Base-by-base conservation (phyloP, 2,113 vertebrate genomes). In the Microcebus ravelobensis region DNA sequence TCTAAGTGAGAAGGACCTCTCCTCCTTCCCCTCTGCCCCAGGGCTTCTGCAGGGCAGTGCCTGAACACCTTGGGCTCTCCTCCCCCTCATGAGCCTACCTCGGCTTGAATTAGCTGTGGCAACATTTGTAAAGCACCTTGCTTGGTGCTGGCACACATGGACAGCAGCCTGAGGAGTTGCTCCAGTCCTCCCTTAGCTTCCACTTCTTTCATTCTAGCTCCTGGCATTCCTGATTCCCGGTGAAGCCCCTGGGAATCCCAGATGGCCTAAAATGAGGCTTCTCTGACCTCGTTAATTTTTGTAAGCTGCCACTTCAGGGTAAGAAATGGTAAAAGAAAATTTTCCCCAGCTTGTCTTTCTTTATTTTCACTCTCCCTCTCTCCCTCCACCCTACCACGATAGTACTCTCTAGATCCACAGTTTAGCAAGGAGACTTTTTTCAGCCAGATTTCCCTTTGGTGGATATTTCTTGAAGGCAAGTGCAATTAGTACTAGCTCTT, bases 231-330 rank as follows among this genome's bases (percentile, higher is more conserved):
- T 34, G 59, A 91, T 55, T 87, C 39, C 50, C 71, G 2, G 6
- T 6, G 63, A 93, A 89, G n/a, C 27, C 63, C 79, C 27, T 76
- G 74, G 3, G 87, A 92, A 80, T 80, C n/a, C 68, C 71, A 86
- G 20, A 91, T 27, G 34, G 86, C 48, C 87, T 89, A 90, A 85
- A 57, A 90, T 76, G 90, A 91, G n/a, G 74, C n/a, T 71, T 97
- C 92, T 92, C n/a, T 90, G 59, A 71, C 20, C 68, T 81, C 0
- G 0, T 68, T 77, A 48, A 91, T 87, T 91, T 94, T 42, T 90
- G n/a, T 68, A 82, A 50, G 57, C 52, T 92, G 84, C 84, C 50
- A 92, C 55, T 50, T 95, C 59, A 88, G 31, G 59, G 61, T 48
- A 76, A 91, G 52, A 88, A 84, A 79, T 57, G 42, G 36, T 88